Evolutionary conservation across 2,113 vertebrate genomes (phyloP).

Genomic region (Euleptes europaea): DNA sequence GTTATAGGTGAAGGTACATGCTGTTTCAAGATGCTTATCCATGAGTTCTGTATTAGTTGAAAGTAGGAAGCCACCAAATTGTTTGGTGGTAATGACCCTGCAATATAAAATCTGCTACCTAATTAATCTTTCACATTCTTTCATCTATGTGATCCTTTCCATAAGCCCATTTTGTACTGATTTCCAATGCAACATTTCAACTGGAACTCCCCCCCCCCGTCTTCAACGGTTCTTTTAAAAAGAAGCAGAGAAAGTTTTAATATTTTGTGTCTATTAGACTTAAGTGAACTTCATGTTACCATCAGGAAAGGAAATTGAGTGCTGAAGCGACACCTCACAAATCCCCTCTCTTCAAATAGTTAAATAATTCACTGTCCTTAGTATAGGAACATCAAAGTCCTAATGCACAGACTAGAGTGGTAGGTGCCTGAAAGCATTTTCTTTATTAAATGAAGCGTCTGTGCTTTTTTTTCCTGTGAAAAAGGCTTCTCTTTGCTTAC

Average conservation of each 20-base stretch:
- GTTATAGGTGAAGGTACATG: background rate
- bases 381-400: constrained; percentile 28
- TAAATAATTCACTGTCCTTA: constrained; percentile 20
- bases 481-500: constrained; percentile 50
- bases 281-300: background rate
- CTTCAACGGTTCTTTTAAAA: background rate
- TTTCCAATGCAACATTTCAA: background rate
- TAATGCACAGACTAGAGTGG: constrained; percentile 38
- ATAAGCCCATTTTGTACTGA: background rate
- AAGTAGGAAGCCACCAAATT: background rate
- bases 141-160: background rate
- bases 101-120: background rate
- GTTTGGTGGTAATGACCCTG: background rate
- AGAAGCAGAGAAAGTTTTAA: background rate
- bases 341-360: constrained; percentile 9
- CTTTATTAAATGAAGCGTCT: constrained; percentile 37
- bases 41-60: background rate
- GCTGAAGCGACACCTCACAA: constrained; percentile 15
- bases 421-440: constrained; percentile 28
- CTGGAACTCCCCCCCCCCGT: background rate
- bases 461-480: constrained; percentile 53
- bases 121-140: background rate
- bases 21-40: background rate
- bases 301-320: background rate
- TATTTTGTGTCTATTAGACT: background rate